Conservation (phyloP, 2,113 vertebrate genomes). For the Cygnus atratus region DNA sequence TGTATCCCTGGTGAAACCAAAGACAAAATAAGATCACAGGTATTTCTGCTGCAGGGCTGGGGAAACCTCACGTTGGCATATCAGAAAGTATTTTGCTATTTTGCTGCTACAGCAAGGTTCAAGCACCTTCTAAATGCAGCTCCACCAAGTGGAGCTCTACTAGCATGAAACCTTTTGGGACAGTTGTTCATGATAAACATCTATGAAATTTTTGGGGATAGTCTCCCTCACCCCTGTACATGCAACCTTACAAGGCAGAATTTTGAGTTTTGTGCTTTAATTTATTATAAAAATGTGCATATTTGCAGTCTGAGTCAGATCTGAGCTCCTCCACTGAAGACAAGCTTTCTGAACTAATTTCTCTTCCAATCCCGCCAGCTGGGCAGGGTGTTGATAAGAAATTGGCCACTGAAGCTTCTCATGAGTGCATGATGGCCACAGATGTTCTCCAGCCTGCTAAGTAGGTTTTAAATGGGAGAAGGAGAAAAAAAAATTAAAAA, state of each 20-base stretch:
- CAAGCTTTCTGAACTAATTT: background rate
- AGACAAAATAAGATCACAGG: background rate
- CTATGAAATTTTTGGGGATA: background rate
- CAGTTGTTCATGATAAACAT: background rate
- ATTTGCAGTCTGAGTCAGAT: background rate
- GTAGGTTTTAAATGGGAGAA: background rate
- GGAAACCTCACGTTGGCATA: background rate
- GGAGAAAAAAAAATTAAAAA: background rate
- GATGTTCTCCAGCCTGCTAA: background rate
- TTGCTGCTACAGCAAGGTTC: background rate
- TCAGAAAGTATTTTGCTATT: background rate
- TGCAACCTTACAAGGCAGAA: background rate
- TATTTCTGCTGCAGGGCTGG: background rate
- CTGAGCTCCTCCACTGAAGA: background rate
- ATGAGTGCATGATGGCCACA: background rate
- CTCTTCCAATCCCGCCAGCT: background rate
- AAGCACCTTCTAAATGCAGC: background rate
- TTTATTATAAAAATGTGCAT: rapidly evolving
- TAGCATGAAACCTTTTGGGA: background rate
- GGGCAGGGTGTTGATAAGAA: background rate
- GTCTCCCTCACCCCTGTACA: background rate
- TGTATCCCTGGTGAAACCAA: background rate
- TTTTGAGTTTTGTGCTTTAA: background rate
- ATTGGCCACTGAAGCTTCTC: background rate
- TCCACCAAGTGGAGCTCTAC: background rate